Percentiles rank a stretch among this genome's conserved stretches.
Evolutionary conservation across 2,797 vertebrate genomes (phyloP).

Genomic region (Eupleurogrammus muticus): DNA sequence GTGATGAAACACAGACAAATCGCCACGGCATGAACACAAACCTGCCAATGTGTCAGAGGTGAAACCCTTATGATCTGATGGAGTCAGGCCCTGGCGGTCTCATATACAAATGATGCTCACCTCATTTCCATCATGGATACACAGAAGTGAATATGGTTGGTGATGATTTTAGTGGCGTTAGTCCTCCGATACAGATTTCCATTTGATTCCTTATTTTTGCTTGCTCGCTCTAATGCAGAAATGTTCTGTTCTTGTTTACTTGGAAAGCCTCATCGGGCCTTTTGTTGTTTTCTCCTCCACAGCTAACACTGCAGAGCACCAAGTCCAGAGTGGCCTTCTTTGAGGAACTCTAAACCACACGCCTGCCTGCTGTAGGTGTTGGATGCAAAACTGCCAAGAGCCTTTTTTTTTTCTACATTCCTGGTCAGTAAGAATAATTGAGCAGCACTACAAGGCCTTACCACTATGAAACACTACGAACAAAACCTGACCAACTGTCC

Average conservation of each 20-base stretch:
- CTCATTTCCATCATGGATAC: slow-evolving; percentile 2
- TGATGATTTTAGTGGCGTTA: slow-evolving; percentile 4
- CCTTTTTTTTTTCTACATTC: slow-evolving; percentile 45
- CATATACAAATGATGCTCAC: neutral
- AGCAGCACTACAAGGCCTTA: slow-evolving; percentile 20
- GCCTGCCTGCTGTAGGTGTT: neutral
- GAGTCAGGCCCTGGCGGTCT: neutral
- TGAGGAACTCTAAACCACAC: slow-evolving; percentile 89
- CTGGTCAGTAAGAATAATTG: slow-evolving; percentile 22
- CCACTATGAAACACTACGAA: slow-evolving; percentile 10
- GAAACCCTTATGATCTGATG: neutral
- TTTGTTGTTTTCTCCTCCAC: slow-evolving; percentile 77
- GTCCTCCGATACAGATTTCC: neutral
- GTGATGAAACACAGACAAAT: neutral
- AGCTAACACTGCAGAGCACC: slow-evolving; percentile 97
- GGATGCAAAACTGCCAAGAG: slow-evolving; percentile 18
- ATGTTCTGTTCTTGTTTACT: slow-evolving; percentile 29
- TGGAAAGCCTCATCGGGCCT: slow-evolving; percentile 8
- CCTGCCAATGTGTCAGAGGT: neutral
- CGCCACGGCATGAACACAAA: slow-evolving; percentile 1
- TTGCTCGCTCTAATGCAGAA: neutral
- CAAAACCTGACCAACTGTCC: slow-evolving; percentile 11
- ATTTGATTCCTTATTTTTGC: slow-evolving; percentile 21
- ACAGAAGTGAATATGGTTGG: slow-evolving; percentile 4
- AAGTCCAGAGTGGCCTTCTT: slow-evolving; percentile 97